A percentile compares a stretch with the other conserved stretches of the same genome.
phyloP scores from a whole-genome alignment of 2,113 vertebrate species.

The Scalopus aquaticus region DNA sequence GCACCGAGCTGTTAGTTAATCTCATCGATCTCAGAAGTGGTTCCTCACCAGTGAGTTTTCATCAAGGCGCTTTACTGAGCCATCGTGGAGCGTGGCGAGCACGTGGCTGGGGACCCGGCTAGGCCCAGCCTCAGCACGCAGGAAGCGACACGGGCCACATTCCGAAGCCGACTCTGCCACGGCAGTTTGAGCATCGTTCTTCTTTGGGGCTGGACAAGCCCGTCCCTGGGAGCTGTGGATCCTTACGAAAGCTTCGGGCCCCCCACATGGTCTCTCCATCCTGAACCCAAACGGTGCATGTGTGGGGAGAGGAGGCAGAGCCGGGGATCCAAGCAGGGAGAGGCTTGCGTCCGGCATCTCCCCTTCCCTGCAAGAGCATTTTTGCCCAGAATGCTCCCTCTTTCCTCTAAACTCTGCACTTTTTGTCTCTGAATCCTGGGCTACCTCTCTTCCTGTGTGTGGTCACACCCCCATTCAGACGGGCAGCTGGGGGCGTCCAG shows the following conservation, averaged over 20 bases:
- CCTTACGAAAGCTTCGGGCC: background rate
- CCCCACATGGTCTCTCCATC: too few species aligned
- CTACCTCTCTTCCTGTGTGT: background rate
- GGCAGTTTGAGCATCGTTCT: background rate
- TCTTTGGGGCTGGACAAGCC: background rate
- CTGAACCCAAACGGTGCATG: background rate
- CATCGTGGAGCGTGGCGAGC: background rate
- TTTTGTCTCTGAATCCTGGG: background rate
- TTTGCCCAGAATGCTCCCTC: background rate
- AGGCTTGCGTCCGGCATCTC: too few species aligned
- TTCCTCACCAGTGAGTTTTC: background rate
- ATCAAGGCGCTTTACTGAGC: background rate
- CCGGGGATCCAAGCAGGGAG: background rate
- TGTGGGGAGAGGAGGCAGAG: background rate
- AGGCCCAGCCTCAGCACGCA: background rate
- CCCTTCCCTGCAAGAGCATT: background rate
- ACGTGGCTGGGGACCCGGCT: background rate
- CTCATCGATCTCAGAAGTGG: background rate
- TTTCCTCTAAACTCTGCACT: background rate
- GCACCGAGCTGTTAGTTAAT: background rate
- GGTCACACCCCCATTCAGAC: background rate
- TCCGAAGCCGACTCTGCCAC: background rate
- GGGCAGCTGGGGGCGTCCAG: background rate
- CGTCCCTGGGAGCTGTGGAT: background rate
- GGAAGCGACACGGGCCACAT: background rate